Evolutionary conservation across 2,113 vertebrate species (phyloP).

Genomic region (Ochotona princeps): DNA sequence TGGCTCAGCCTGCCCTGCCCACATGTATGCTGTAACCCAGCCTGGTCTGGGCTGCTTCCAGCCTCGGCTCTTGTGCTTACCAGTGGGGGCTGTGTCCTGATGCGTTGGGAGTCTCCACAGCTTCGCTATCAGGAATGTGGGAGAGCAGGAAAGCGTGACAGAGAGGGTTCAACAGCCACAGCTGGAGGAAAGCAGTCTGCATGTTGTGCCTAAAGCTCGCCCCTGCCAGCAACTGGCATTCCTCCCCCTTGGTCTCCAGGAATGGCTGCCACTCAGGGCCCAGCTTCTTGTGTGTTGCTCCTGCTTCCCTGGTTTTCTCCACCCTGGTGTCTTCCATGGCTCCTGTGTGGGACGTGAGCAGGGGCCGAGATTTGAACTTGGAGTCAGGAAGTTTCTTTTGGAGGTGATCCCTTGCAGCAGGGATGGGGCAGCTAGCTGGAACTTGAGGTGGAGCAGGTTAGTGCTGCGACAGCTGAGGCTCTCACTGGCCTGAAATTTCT

Average conservation of each 20-base stretch:
- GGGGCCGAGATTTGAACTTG: not conserved
- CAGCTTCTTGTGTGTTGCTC: not conserved
- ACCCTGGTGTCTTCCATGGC: not conserved
- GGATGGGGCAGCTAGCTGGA: not conserved
- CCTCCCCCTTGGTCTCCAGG: not conserved
- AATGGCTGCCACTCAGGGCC: fast-evolving
- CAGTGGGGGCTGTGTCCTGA: too few relatives aligned
- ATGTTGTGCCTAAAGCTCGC: not conserved
- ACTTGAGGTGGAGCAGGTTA: not conserved
- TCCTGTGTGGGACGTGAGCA: not conserved
- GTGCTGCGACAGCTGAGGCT: not conserved
- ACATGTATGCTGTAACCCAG: too few relatives aligned
- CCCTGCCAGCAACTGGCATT: too few relatives aligned
- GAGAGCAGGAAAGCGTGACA: not conserved
- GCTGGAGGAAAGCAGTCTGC: not conserved
- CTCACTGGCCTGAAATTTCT: fast-evolving
- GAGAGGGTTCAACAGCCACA: not conserved
- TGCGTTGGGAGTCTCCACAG: too few relatives aligned
- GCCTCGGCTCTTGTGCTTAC: too few relatives aligned
- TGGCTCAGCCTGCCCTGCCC: too few relatives aligned
- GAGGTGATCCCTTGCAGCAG: not conserved
- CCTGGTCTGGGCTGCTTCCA: too few relatives aligned
- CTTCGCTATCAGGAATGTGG: not conserved
- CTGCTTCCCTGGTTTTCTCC: not conserved
- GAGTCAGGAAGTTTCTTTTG: not conserved